phyloP scores from a whole-genome alignment of 2,888 invertebrate genomes.

The Hypomecis atomaria region DNA sequence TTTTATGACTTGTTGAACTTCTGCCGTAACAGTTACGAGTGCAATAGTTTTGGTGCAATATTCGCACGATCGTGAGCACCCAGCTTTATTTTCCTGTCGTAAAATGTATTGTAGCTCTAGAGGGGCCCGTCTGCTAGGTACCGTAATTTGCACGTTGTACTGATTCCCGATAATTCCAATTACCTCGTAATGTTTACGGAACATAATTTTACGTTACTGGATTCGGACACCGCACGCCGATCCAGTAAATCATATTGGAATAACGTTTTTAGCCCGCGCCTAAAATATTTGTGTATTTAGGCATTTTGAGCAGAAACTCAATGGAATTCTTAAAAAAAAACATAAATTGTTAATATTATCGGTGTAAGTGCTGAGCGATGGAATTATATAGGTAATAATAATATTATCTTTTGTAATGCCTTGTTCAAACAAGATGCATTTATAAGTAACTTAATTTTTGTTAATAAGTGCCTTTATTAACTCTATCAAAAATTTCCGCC shows the following conservation, averaged over 20 bases:
- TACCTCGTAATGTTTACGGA: conserved; percentile 42
- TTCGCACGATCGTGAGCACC: conserved; percentile 4
- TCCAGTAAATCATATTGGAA: conserved; percentile 21
- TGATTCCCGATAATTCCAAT: conserved; percentile 55
- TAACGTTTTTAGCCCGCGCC: conserved; percentile 14
- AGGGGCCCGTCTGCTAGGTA: conserved; percentile 46
- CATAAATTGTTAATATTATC: too few relatives aligned
- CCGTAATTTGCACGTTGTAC: conserved; percentile 56
- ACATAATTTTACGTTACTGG: conserved; percentile 23
- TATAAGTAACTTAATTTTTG: too few relatives aligned
- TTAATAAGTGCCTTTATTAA: too few relatives aligned
- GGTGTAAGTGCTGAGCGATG: too few relatives aligned
- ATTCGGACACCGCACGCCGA: conserved; percentile 17
- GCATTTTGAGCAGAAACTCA: not conserved
- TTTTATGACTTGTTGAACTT: conserved; percentile 9
- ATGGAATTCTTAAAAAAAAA: too few relatives aligned
- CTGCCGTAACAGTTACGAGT: conserved; percentile 7
- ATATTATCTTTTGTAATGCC: too few relatives aligned
- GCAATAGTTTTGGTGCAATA: conserved; percentile 5
- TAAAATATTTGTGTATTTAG: conserved; percentile 25
- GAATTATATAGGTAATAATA: too few relatives aligned
- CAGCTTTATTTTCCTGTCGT: conserved; percentile 50
- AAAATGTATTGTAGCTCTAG: conserved; percentile 52
- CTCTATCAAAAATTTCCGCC: too few relatives aligned
- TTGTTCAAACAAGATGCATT: too few relatives aligned